Base-by-base conservation (phyloP, 2,113 vertebrate species). In the Tetraodon nigroviridis region DNA sequence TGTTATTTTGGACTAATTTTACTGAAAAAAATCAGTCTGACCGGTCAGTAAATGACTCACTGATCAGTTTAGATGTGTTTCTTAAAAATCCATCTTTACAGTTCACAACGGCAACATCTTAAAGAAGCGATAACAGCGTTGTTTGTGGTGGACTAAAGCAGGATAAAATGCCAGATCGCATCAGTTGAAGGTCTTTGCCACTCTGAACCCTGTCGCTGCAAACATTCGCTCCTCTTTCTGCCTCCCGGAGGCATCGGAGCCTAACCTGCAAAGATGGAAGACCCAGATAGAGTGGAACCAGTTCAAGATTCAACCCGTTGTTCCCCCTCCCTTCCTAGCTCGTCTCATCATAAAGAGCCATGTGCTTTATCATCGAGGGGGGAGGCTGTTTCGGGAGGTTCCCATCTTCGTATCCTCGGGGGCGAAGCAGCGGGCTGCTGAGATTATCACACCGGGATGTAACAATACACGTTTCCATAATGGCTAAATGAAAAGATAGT, bases 251-350 rank as follows among this genome's bases (percentile, higher is more conserved):
- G 32, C 32, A 11, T 12, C 10, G 32, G 8, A 37, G 32, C 32
- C 6, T 12, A 12, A 37, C 32, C 8, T 8, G 7, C 32, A 8
- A 12, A 1, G 32, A 37, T 37, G 32, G 32, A 37, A 64, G 58
- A 57, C 29, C 12, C 7, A 5, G 58, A 69, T 81, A 77, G 76
- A 67, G 32, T 37, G 2, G 70, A 62, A 11, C 14, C 17, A 10
- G 18, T 40, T 58, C 55, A 22, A 13, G 55, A 71, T 73, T 70
- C 56, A 18, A 71, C 56, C 55, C 69, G 71, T 71, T 79, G 73
- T 72, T 80, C 68, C 55, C 32, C 44, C 62, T 73, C 55, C 52
- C 81, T 63, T 63, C 72, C 41, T 51, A 47, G 55, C 72, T 83
- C 78, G 69, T 67, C 75, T 67, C 58, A 52, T 78, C 55, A 66